These are phyloP conservation scores for Eulithis prunata DNA, from an alignment of 2,888 invertebrate genomes.

Conservation along the genomic window DNA sequence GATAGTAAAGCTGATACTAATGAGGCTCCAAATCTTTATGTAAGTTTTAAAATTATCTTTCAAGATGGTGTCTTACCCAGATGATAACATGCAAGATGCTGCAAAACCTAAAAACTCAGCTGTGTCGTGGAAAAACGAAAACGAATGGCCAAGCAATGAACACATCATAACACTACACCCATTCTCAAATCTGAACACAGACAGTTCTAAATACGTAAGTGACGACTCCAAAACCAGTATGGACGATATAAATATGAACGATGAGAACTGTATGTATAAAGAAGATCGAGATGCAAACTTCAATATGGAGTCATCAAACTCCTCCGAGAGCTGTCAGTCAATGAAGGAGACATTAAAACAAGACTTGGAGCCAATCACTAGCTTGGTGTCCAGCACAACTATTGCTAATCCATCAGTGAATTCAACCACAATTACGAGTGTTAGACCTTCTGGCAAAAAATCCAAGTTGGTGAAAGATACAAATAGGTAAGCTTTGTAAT, in stretches of 20 bases:
- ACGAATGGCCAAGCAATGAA: conserved; percentile 71
- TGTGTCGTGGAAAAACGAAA: conserved; percentile 74
- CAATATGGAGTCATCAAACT: conserved; percentile 80
- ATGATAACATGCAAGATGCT: conserved; percentile 75
- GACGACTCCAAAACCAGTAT: conserved; percentile 79
- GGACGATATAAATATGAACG: conserved; percentile 77
- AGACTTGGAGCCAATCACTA: conserved; percentile 62
- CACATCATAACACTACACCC: conserved; percentile 71
- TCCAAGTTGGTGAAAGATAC: conserved; percentile 73
- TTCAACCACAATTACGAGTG: conserved; percentile 61
- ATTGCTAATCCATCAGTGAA: conserved; percentile 61
- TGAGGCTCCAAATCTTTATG: no score
- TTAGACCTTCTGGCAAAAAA: conserved; percentile 66
- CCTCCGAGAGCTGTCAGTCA: conserved; percentile 79
- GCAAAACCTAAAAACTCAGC: conserved; percentile 78
- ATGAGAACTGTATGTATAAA: conserved; percentile 78
- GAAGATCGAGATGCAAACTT: conserved; percentile 78
- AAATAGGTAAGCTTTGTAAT: conserved; percentile 58
- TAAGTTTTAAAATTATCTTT: conserved; percentile 17
- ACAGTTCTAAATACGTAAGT: conserved; percentile 72
- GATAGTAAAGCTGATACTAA: no score
- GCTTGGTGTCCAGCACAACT: conserved; percentile 65
- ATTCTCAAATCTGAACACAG: conserved; percentile 67
- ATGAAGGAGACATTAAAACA: conserved; percentile 74
- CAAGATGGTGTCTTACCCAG: conserved; percentile 76